Evolutionary conservation across 2,888 invertebrate genomes (phyloP).

Genomic region (Amblyjoppa proteus): DNA sequence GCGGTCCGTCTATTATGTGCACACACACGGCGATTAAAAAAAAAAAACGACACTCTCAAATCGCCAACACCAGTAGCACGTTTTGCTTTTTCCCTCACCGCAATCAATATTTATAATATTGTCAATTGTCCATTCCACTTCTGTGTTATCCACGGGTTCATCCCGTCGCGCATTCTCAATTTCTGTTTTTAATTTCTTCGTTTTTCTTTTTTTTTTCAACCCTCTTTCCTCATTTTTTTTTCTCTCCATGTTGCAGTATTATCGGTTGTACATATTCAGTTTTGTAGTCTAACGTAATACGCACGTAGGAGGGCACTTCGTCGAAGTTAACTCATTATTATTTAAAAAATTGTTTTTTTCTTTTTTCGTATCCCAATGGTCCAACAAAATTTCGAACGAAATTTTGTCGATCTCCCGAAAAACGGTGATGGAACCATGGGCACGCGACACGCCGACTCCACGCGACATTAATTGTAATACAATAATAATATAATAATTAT

Average conservation of each 20-base stretch:
- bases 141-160: conserved; percentile 30
- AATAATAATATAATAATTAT: conserved; percentile 75
- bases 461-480: conserved; percentile 72
- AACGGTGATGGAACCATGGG: conserved; percentile 70
- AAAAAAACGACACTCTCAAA: conserved; percentile 40
- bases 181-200: conserved; percentile 9
- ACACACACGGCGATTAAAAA: conserved; percentile 6
- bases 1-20: conserved; percentile 66
- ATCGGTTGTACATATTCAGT: conserved; percentile 81
- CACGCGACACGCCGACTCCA: conserved; percentile 73
- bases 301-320: conserved; percentile 65
- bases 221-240: conserved; percentile 18
- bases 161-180: conserved; percentile 1
- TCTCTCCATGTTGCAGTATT: conserved; percentile 47
- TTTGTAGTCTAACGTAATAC: conserved; percentile 79
- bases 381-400: conserved; percentile 27
- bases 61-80: conserved; percentile 63
- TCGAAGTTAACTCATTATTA: conserved; percentile 61
- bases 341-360: conserved; percentile 70
- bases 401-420: background rate
- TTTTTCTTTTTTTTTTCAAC: conserved; percentile 3
- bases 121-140: conserved; percentile 54
- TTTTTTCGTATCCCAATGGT: conserved; percentile 67
- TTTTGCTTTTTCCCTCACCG: conserved; percentile 39
- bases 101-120: conserved; percentile 64